A percentile compares a stretch with the other conserved stretches of the same genome.
Evolutionary conservation across 2,113 vertebrate species (phyloP).

Genomic region (Salvelinus sp.): DNA sequence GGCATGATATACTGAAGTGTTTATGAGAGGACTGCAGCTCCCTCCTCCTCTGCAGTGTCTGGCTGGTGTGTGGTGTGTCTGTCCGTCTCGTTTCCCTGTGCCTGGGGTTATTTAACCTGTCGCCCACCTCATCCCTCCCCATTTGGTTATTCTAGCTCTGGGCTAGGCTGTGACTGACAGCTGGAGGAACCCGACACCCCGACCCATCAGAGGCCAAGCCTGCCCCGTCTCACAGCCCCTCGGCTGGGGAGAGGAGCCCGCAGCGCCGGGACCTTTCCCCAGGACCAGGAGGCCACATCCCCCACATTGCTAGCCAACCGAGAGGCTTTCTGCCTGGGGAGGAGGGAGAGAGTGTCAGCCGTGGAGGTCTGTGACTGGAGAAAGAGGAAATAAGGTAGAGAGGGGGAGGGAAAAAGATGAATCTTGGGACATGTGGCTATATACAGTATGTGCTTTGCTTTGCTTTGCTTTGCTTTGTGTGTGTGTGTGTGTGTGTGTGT

Average conservation of each 20-base stretch:
- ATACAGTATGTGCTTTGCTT: not conserved
- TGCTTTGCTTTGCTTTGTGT: not conserved
- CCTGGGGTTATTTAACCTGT: conserved; percentile 67
- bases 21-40: conserved; percentile 15
- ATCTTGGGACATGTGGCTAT: not conserved
- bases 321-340: conserved; percentile 61
- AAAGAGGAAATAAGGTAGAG: conserved; percentile 3
- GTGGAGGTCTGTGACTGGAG: conserved; percentile 64
- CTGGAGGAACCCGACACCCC: conserved; percentile 69
- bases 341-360: conserved; percentile 57
- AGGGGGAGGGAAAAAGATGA: too few relatives aligned
- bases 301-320: conserved; percentile 54
- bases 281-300: conserved; percentile 47
- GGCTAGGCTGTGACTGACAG: conserved; percentile 72
- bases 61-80: not conserved
- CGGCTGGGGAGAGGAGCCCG: conserved; percentile 57
- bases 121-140: conserved; percentile 49
- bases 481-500: too few relatives aligned
- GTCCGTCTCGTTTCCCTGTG: conserved; percentile 42
- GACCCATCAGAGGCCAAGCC: conserved; percentile 57
- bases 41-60: conserved; percentile 1
- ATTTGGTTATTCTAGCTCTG: conserved; percentile 63
- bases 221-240: conserved; percentile 67
- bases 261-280: conserved; percentile 65
- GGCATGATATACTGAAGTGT: conserved; percentile 23